Conservation (phyloP, 2,797 vertebrate species). For the Microctenopoma steveboyesi region DNA sequence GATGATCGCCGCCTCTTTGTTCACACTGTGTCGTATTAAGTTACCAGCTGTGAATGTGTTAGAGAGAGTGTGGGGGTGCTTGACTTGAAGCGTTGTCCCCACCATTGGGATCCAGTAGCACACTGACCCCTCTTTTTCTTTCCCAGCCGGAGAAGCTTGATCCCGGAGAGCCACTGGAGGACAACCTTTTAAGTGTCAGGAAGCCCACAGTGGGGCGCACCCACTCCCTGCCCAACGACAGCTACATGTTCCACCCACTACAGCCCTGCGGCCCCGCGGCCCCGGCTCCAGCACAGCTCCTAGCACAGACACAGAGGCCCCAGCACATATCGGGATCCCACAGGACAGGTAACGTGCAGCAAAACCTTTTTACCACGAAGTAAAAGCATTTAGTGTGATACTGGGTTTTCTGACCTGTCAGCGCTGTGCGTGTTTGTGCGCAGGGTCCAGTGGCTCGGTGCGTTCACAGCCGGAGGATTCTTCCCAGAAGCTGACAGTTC, state of each 20-base stretch:
- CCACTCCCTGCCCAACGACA: conserved; percentile 96
- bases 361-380: no score
- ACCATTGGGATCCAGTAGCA: neutral
- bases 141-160: conserved; percentile 64
- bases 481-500: conserved; percentile 84
- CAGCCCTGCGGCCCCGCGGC: conserved; percentile 41
- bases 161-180: conserved; percentile 63
- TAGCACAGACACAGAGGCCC: conserved; percentile 62
- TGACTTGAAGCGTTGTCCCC: conserved; percentile 26
- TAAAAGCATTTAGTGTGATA: neutral
- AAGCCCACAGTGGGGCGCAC: conserved; percentile 93
- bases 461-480: conserved; percentile 83
- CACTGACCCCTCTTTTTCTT: conserved; percentile 33
- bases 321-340: conserved; percentile 62
- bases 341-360: conserved; percentile 81
- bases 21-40: conserved; percentile 49
- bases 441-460: conserved; percentile 90
- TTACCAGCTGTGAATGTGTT: conserved; percentile 51
- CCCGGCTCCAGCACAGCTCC: conserved; percentile 33
- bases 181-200: conserved; percentile 89
- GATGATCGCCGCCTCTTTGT: conserved; percentile 69
- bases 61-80: conserved; percentile 42
- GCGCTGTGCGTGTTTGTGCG: neutral
- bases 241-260: conserved; percentile 92
- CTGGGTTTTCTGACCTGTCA: neutral